A percentile compares a stretch with the other conserved stretches of the same genome.
phyloP scores from a whole-genome alignment of 2,888 invertebrate genomes.

The Spilosoma lubricipeda region DNA sequence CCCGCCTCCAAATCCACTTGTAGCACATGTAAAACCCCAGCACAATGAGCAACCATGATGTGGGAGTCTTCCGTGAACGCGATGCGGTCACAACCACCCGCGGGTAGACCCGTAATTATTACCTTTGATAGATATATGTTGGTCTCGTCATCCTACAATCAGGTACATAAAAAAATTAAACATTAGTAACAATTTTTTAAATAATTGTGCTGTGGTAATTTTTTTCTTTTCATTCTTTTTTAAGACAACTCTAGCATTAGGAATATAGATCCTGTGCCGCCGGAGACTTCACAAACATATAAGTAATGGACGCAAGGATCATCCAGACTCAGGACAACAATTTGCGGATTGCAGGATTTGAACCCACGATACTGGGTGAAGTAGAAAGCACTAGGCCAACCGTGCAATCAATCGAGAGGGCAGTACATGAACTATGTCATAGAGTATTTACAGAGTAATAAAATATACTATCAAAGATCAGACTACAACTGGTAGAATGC shows the following conservation, averaged over 20 bases:
- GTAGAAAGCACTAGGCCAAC: too few species aligned
- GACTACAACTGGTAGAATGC: background rate
- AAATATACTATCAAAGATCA: background rate
- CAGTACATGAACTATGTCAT: too few species aligned
- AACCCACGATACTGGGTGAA: too few species aligned
- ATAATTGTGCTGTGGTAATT: too few species aligned
- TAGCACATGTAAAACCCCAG: conserved; percentile 63
- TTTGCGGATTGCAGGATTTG: too few species aligned
- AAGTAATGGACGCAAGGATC: too few species aligned
- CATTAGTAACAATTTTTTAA: background rate
- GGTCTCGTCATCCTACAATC: conserved; percentile 70
- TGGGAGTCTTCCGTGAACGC: conserved; percentile 71
- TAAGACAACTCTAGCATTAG: too few species aligned
- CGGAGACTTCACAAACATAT: too few species aligned
- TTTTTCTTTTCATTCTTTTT: too few species aligned
- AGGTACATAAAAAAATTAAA: background rate
- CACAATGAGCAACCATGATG: conserved; percentile 60
- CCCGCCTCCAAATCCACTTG: conserved; percentile 75
- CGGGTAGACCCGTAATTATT: conserved; percentile 62
- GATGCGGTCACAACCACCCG: conserved; percentile 63
- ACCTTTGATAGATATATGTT: conserved; percentile 74
- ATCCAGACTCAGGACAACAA: too few species aligned
- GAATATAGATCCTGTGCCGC: too few species aligned
- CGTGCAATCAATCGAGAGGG: too few species aligned
- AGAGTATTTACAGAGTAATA: background rate